phyloP scores from a whole-genome alignment of 1,140 invertebrate genomes.

The Euwallacea fornicatus region DNA sequence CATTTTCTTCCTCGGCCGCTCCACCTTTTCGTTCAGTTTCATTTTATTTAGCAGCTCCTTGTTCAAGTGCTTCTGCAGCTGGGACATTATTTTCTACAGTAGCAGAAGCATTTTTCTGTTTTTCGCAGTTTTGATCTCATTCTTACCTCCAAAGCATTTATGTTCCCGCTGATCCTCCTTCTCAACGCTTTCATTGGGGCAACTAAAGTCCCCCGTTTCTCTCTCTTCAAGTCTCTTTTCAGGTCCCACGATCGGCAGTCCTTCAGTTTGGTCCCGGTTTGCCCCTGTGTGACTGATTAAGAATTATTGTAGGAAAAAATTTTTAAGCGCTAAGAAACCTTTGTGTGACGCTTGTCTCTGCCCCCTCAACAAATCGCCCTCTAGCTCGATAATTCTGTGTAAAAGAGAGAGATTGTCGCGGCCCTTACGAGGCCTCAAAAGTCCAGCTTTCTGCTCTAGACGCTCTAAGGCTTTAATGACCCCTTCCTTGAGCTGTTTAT shows the following conservation, averaged over 20 bases:
- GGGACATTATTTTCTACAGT: slow-evolving; percentile 18
- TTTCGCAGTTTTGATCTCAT: too few species aligned
- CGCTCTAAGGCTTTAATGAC: slow-evolving; percentile 36
- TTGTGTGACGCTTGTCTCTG: slow-evolving; percentile 44
- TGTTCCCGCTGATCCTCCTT: slow-evolving; percentile 27
- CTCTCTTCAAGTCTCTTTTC: slow-evolving; percentile 33
- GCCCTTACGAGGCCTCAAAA: slow-evolving; percentile 25
- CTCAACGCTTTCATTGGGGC: background rate
- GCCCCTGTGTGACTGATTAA: slow-evolving; percentile 40
- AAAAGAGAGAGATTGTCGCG: slow-evolving; percentile 39
- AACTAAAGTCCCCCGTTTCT: slow-evolving; percentile 22
- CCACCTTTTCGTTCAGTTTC: slow-evolving; percentile 9
- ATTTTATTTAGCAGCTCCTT: slow-evolving; percentile 28
- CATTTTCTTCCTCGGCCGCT: too few species aligned
- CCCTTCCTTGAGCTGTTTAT: slow-evolving; percentile 40
- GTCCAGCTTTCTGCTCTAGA: slow-evolving; percentile 25
- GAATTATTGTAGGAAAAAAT: background rate
- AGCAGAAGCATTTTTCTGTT: background rate
- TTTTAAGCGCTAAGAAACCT: slow-evolving; percentile 16
- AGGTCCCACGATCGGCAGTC: slow-evolving; percentile 41
- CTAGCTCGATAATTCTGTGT: slow-evolving; percentile 38
- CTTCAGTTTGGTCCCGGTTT: slow-evolving; percentile 41
- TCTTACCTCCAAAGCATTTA: slow-evolving; percentile 26
- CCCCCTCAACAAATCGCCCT: slow-evolving; percentile 41
- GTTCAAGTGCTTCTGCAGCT: slow-evolving; percentile 20